These are phyloP conservation scores for Arothron firmamentum DNA, from an alignment of 2,113 vertebrate genomes.

Conservation along the genomic window DNA sequence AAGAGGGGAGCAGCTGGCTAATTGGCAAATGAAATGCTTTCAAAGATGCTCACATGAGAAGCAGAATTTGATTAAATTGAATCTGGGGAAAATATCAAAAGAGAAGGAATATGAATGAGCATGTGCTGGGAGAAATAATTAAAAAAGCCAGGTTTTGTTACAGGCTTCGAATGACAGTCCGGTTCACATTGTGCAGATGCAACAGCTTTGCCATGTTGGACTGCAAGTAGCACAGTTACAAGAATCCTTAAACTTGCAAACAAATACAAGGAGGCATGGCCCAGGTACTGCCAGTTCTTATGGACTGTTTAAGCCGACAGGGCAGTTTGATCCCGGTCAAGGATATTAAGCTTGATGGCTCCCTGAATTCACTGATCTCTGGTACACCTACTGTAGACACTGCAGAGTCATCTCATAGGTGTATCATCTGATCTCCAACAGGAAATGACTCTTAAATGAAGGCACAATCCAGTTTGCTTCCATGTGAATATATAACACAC, in stretches of 20 bases:
- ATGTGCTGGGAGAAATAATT: not conserved
- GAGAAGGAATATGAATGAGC: slow-evolving; percentile 44
- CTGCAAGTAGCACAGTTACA: slow-evolving; percentile 34
- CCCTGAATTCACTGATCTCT: slow-evolving; percentile 30
- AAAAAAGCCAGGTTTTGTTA: slow-evolving; percentile 29
- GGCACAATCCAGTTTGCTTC: slow-evolving; percentile 32
- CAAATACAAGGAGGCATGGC: slow-evolving; percentile 8
- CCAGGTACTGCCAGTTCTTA: slow-evolving; percentile 53
- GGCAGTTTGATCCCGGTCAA: slow-evolving; percentile 60
- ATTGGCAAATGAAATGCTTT: slow-evolving; percentile 70
- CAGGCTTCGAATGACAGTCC: slow-evolving; percentile 24
- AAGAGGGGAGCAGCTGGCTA: slow-evolving; percentile 67
- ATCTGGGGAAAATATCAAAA: slow-evolving; percentile 57
- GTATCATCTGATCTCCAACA: slow-evolving; percentile 26
- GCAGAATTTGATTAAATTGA: slow-evolving; percentile 65
- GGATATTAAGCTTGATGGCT: slow-evolving; percentile 65
- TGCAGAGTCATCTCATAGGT: slow-evolving; percentile 23
- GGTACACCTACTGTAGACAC: not conserved
- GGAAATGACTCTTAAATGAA: slow-evolving; percentile 41
- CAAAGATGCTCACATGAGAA: slow-evolving; percentile 64
- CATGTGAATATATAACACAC: not conserved
- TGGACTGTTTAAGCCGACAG: slow-evolving; percentile 47
- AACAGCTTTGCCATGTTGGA: slow-evolving; percentile 19
- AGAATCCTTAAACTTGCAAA: slow-evolving; percentile 12
- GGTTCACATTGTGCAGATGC: slow-evolving; percentile 17